Conservation (phyloP, 1,140 invertebrate genomes). For the Cecropterus lyciades region DNA sequence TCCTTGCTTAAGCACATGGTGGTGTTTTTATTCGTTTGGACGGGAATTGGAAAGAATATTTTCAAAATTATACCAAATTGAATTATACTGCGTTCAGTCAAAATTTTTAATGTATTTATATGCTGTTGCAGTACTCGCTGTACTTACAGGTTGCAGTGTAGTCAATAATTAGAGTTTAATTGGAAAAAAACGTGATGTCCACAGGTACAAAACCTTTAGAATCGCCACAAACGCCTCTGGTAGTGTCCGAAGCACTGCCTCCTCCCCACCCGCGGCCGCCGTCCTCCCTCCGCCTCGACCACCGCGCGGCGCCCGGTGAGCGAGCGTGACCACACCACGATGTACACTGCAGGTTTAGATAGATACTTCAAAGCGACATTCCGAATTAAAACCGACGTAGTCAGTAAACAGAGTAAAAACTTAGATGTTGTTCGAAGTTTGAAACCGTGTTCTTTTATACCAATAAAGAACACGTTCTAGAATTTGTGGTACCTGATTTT, state of each 20-base stretch:
- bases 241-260: slow-evolving; percentile 79
- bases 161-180: slow-evolving; percentile 8
- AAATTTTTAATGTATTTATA: too few species aligned
- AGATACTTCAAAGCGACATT: slow-evolving; percentile 58
- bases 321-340: slow-evolving; percentile 76
- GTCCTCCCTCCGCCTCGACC: slow-evolving; percentile 83
- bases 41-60: neutral
- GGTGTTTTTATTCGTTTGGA: slow-evolving; percentile 23
- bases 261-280: slow-evolving; percentile 83
- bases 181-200: slow-evolving; percentile 30
- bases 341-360: slow-evolving; percentile 72
- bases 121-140: too few species aligned
- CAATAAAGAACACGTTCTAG: slow-evolving; percentile 34
- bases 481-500: slow-evolving; percentile 49
- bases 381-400: slow-evolving; percentile 45
- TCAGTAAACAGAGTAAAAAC: slow-evolving; percentile 29
- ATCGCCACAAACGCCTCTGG: slow-evolving; percentile 92
- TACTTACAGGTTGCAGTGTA: neutral
- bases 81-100: too few species aligned
- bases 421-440: slow-evolving; percentile 7
- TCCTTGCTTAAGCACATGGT: slow-evolving; percentile 27
- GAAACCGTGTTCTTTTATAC: slow-evolving; percentile 33
- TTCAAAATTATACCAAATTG: too few species aligned
- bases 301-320: slow-evolving; percentile 88
- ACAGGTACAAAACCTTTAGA: slow-evolving; percentile 91